Evolutionary conservation across 92 coral and sea anemone genomes (phyloP).

Genomic region (Heteractis magnifica): DNA sequence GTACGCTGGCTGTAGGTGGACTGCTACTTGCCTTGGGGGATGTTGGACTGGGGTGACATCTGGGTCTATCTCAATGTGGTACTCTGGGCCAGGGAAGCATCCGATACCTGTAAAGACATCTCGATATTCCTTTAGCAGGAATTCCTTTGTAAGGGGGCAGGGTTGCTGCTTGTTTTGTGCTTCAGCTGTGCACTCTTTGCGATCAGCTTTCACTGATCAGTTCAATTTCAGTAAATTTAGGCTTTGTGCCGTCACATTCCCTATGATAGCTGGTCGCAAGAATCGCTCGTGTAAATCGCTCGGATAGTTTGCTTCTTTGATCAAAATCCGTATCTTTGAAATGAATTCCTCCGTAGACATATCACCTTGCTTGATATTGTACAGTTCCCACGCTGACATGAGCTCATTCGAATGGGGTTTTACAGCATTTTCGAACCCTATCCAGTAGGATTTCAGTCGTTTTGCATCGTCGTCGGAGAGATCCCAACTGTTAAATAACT

Average conservation of each 20-base stretch:
- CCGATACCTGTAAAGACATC: conserved; percentile 44
- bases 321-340: conserved; percentile 37
- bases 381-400: conserved; percentile 56
- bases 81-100: conserved; percentile 32
- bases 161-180: conserved; percentile 37
- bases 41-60: conserved; percentile 61
- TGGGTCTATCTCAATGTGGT: conserved; percentile 41
- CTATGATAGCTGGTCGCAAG: conserved; percentile 38
- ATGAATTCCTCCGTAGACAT: conserved; percentile 47
- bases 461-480: conserved; percentile 42
- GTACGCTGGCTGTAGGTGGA: conserved; percentile 56
- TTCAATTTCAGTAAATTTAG: conserved; percentile 31
- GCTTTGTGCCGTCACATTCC: conserved; percentile 35
- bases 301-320: conserved; percentile 57
- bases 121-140: conserved; percentile 38
- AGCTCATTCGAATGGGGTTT: conserved; percentile 45
- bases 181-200: conserved; percentile 6
- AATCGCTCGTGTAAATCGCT: not conserved
- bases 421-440: conserved; percentile 35
- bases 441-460: conserved; percentile 30
- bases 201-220: conserved; percentile 30
- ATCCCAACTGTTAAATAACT: conserved; percentile 56
- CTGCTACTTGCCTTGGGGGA: conserved; percentile 50
- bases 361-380: conserved; percentile 43
- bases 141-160: conserved; percentile 45